A percentile compares a stretch with the other conserved stretches of the same genome.
Evolutionary conservation across 2,888 invertebrate species (phyloP).

Genomic region (Synanthedon andrenaeformis): DNA sequence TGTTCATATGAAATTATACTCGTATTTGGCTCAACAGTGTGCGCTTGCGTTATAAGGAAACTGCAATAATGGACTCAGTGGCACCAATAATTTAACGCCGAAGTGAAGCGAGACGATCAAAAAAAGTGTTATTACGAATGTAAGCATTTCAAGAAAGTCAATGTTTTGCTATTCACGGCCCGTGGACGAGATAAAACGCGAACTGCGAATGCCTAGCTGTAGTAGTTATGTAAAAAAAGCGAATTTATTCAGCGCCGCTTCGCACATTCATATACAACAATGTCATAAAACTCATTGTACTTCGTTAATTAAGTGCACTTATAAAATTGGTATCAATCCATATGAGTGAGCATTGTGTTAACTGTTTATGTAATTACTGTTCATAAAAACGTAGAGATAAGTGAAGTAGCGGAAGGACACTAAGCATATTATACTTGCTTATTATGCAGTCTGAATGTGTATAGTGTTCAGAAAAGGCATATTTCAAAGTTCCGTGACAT

Average conservation of each 20-base stretch:
- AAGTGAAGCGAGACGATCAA: slow-evolving; percentile 36
- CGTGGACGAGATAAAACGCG: neutral
- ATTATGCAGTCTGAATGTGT: too few relatives aligned
- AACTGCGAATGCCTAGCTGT: neutral
- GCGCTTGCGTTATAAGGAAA: slow-evolving; percentile 47
- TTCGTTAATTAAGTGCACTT: neutral
- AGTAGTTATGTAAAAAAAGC: neutral
- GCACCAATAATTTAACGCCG: slow-evolving; percentile 58
- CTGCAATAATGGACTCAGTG: slow-evolving; percentile 47
- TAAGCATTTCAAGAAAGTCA: slow-evolving; percentile 8
- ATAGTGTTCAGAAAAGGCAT: too few relatives aligned
- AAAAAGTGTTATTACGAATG: slow-evolving; percentile 10
- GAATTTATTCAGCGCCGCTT: neutral
- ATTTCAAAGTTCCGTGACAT: too few relatives aligned
- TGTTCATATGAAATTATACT: too few relatives aligned
- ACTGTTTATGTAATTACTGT: neutral
- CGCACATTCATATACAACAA: neutral
- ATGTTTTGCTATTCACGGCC: neutral
- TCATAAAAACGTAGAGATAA: neutral
- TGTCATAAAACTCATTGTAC: neutral
- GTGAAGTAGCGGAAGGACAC: neutral
- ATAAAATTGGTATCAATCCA: neutral
- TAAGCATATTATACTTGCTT: too few relatives aligned
- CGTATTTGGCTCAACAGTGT: slow-evolving; percentile 28
- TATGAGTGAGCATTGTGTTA: neutral